Conservation (phyloP, 2,888 invertebrate species). For the Fragum sueziense region DNA sequence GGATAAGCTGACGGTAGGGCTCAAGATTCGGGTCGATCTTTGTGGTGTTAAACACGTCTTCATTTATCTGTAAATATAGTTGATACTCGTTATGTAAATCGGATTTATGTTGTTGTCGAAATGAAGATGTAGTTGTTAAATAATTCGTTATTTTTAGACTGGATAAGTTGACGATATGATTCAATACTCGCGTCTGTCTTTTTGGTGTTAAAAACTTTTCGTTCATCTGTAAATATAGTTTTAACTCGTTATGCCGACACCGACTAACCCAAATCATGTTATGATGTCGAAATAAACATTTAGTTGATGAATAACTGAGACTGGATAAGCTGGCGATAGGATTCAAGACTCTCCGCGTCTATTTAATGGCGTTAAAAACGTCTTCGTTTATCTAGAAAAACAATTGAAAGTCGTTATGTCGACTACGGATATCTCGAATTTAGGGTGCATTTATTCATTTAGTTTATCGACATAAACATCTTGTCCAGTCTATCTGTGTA, state of each 20-base stretch:
- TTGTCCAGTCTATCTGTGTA: too few relatives aligned
- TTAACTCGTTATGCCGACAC: too few relatives aligned
- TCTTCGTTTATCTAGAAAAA: slow-evolving; percentile 48
- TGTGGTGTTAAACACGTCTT: slow-evolving; percentile 45
- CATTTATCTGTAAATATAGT: slow-evolving; percentile 50
- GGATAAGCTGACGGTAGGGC: slow-evolving; percentile 36
- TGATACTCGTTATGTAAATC: too few relatives aligned
- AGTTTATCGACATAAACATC: too few relatives aligned
- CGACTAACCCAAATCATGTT: too few relatives aligned
- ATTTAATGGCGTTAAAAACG: slow-evolving; percentile 44
- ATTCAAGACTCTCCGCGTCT: slow-evolving; percentile 10
- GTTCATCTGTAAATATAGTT: slow-evolving; percentile 50
- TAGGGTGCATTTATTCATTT: too few relatives aligned
- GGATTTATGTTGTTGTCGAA: too few relatives aligned
- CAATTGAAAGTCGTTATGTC: too few relatives aligned
- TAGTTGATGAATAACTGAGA: slow-evolving; percentile 61
- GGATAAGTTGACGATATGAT: slow-evolving; percentile 38
- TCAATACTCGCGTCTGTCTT: slow-evolving; percentile 22
- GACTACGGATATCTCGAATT: too few relatives aligned
- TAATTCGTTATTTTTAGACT: too few relatives aligned
- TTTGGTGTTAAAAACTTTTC: slow-evolving; percentile 46
- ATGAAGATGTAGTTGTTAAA: too few relatives aligned
- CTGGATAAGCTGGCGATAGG: slow-evolving; percentile 38
- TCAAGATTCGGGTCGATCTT: slow-evolving; percentile 24
- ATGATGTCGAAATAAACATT: too few relatives aligned